A percentile compares a stretch with the other conserved stretches of the same genome.
Conservation (phyloP, 2,888 invertebrate species). For the Halocaridina rubra region DNA sequence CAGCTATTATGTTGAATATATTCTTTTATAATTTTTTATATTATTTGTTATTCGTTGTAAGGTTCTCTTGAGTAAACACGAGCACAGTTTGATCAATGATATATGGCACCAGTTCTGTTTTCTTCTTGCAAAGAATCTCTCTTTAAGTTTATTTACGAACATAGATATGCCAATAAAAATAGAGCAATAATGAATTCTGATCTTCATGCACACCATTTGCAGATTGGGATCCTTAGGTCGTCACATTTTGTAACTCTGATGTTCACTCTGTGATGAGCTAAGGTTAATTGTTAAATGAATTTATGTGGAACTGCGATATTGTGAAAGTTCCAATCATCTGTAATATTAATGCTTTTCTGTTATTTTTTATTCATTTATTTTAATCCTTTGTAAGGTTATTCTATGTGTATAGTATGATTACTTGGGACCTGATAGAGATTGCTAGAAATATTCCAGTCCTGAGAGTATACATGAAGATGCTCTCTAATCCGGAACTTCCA, state of each 20-base stretch:
- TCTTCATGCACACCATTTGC: no score
- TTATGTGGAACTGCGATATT: background rate
- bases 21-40: no score
- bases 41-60: no score
- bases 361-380: background rate
- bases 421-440: conserved; percentile 31
- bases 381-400: background rate
- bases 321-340: background rate
- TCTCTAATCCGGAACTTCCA: conserved; percentile 23
- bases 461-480: conserved; percentile 36
- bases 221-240: background rate
- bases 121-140: no score
- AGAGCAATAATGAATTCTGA: no score
- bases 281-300: background rate
- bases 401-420: background rate
- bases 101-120: no score
- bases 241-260: background rate
- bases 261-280: background rate
- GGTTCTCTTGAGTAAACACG: no score
- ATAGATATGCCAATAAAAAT: no score
- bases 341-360: background rate
- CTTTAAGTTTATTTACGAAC: no score
- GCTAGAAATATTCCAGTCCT: conserved; percentile 6
- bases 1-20: no score
- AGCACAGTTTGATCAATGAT: no score